A percentile compares a stretch with the other conserved stretches of the same genome.
Evolutionary conservation across 2,888 invertebrate species (phyloP).

Genomic region (Andricus curvator): DNA sequence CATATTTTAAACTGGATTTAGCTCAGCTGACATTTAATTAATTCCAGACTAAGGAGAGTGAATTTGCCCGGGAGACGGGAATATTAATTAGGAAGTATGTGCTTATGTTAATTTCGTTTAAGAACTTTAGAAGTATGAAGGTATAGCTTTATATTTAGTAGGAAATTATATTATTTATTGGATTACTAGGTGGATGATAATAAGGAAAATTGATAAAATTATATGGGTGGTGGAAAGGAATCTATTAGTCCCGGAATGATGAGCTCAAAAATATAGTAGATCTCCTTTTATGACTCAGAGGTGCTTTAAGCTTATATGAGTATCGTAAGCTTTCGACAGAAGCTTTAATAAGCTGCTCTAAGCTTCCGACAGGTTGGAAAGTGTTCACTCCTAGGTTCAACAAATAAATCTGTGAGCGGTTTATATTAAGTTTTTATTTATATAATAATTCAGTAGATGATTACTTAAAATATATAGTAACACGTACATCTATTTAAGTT

Average conservation of each 20-base stretch:
- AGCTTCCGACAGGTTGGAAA: neutral
- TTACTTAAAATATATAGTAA: too few relatives aligned
- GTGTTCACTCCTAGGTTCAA: neutral
- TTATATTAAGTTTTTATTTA: too few relatives aligned
- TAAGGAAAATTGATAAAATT: constrained; percentile 22
- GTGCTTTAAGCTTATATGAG: constrained; percentile 24
- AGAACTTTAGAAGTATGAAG: neutral
- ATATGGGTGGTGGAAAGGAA: neutral
- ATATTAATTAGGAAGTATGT: neutral
- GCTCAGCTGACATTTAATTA: constrained; percentile 24
- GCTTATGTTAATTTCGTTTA: neutral
- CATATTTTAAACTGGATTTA: constrained; percentile 26
- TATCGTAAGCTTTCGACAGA: constrained; percentile 20
- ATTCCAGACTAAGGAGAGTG: neutral
- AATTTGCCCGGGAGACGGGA: neutral
- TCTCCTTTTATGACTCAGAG: constrained; percentile 22
- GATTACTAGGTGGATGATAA: neutral
- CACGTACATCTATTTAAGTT: too few relatives aligned
- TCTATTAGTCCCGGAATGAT: constrained; percentile 14
- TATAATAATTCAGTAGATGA: too few relatives aligned
- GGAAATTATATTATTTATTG: constrained; percentile 10
- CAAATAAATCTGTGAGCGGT: neutral
- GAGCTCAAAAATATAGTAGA: constrained; percentile 26
- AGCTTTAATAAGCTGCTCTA: constrained; percentile 10
- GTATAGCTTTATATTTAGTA: neutral